A percentile compares a stretch with the other conserved stretches of the same genome.
These are phyloP conservation scores for Conus ventricosus DNA, from an alignment of 1,140 invertebrate genomes.

Conservation along the genomic window DNA sequence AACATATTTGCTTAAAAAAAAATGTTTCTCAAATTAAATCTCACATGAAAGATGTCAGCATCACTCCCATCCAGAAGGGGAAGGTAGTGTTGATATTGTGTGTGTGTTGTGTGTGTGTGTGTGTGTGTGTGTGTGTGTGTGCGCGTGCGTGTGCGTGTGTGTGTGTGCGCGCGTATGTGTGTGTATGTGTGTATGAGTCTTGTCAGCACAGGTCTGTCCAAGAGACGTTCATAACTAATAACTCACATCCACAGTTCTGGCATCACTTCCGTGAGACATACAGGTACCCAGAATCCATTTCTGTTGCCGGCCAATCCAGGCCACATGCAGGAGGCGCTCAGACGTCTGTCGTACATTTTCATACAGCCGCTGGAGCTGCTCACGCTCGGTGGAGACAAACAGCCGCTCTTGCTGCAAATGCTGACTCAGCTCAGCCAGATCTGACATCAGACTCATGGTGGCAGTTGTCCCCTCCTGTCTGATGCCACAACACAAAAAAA, in stretches of 20 bases:
- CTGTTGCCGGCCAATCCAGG: conserved; percentile 93
- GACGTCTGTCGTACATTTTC: conserved; percentile 82
- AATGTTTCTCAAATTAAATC: too few relatives aligned
- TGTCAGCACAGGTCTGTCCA: too few relatives aligned
- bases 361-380: conserved; percentile 84
- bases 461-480: background rate
- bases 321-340: conserved; percentile 83
- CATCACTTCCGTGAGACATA: conserved; percentile 81
- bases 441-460: conserved; percentile 62
- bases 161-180: too few relatives aligned
- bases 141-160: too few relatives aligned
- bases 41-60: too few relatives aligned
- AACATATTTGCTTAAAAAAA: too few relatives aligned
- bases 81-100: too few relatives aligned
- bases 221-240: background rate
- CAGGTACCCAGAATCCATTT: conserved; percentile 88
- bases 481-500: too few relatives aligned
- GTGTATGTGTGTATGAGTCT: too few relatives aligned
- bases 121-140: too few relatives aligned
- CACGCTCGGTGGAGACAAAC: conserved; percentile 83
- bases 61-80: too few relatives aligned
- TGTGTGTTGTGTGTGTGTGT: too few relatives aligned
- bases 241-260: conserved; percentile 31
- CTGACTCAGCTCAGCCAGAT: conserved; percentile 83
- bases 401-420: conserved; percentile 84